Evolutionary conservation across 2,113 vertebrate species (phyloP).

Genomic region (Syngnathoides biaculeatus): DNA sequence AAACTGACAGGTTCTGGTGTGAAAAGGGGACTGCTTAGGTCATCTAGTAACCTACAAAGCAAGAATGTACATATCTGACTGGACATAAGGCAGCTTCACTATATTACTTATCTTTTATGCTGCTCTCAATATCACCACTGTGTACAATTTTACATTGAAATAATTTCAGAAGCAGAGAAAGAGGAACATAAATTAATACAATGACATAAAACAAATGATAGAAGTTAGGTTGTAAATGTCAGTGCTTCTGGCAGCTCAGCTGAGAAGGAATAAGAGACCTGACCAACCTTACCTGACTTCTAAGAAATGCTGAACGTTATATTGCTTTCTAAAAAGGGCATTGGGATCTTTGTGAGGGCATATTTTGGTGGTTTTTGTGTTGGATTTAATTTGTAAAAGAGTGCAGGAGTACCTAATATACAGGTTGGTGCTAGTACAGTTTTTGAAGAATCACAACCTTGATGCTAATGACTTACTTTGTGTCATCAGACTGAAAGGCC

Average conservation of each 20-base stretch:
- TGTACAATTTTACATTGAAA: too few species aligned
- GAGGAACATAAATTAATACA: not conserved
- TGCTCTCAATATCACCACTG: not conserved
- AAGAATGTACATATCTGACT: conserved; percentile 7
- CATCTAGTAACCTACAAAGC: conserved; percentile 52
- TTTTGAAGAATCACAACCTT: not conserved
- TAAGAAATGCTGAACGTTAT: not conserved
- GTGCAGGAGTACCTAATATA: not conserved
- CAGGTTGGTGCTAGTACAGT: not conserved
- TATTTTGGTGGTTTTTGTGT: not conserved
- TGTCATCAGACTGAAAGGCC: conserved; percentile 72
- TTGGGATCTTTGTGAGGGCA: not conserved
- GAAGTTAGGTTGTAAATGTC: too few species aligned
- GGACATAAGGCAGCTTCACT: not conserved
- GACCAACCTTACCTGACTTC: too few species aligned
- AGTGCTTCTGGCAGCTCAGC: not conserved
- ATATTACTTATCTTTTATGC: too few species aligned
- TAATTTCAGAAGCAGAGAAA: not conserved
- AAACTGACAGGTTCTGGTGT: conserved; percentile 48
- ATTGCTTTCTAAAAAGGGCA: not conserved
- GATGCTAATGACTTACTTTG: conserved; percentile 59
- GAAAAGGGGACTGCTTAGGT: conserved; percentile 60
- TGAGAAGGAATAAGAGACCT: too few species aligned
- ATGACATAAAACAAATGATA: not conserved
- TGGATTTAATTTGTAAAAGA: not conserved